These are phyloP conservation scores for Campoletis sonorensis DNA, from an alignment of 1,140 invertebrate species.

Conservation along the genomic window DNA sequence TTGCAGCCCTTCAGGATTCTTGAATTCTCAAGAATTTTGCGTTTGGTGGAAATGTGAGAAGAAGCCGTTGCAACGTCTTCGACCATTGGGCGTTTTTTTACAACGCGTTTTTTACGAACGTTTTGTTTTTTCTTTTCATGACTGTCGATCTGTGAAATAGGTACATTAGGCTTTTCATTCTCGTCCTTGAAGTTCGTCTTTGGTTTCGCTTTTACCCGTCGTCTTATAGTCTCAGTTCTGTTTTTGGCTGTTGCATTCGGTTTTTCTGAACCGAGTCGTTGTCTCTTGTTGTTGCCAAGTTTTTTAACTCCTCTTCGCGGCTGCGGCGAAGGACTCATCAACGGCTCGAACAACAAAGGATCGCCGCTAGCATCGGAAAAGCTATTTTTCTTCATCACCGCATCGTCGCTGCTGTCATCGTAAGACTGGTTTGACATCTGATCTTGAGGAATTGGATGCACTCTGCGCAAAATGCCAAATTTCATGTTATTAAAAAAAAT, in stretches of 20 bases:
- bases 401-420: neutral
- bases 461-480: neutral
- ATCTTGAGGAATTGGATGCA: neutral
- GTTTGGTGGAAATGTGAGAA: neutral
- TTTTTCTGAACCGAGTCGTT: neutral
- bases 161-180: neutral
- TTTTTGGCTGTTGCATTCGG: neutral
- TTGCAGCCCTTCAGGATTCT: neutral
- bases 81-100: neutral
- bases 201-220: neutral
- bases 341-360: neutral
- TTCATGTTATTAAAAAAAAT: constrained; percentile 9
- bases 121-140: neutral
- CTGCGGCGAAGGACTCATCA: neutral
- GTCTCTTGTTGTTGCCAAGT: neutral
- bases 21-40: neutral
- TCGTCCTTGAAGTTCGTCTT: neutral
- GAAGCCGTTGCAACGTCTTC: neutral
- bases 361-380: neutral
- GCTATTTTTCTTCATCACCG: neutral
- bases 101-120: neutral
- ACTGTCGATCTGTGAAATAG: neutral
- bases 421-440: neutral
- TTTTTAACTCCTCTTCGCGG: neutral
- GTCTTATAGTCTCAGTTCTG: neutral